Evolutionary conservation across 30 jellyfish, hydroid and myxozoan genomes (phyloP), one percentile per base, ranked within the genome.

Genomic region (Hydractinia echinata): DNA sequence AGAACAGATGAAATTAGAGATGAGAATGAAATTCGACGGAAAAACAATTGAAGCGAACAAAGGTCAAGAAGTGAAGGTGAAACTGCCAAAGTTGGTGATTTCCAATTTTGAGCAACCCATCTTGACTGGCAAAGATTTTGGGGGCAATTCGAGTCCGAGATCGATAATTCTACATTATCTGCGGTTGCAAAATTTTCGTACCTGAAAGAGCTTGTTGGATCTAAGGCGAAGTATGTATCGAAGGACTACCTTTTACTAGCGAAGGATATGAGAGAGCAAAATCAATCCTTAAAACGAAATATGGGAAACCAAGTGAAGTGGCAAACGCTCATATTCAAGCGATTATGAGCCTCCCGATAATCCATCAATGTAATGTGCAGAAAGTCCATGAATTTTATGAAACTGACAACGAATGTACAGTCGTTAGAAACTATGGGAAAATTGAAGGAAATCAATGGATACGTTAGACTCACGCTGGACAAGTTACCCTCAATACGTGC

Each of bases 241-340:
- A 83, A 61, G 83, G 92, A 30, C 89, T 83, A 14, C 89, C 88
- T n/a, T 73, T 83, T 44, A 86, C 86, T 9, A 30, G 85, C 39
- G 96, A 87, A 51, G 96, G 96, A 7, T 87, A 87, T 70, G 89
- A 81, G 76, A 66, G 96, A 67, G 94, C 94, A 10, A 88, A 88
- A 55, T 50, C 87, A 58, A 82, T 83, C 39, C 82, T 82, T 53
- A 58, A 76, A 77, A 61, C 94, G 21, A 76, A 88, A 18, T 83
- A 82, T 81, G 93, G 89, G 21, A 53, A 76, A 81, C 67, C 88
- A 21, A 87, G 85, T 58, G 96, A 87, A 78, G 84, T 87, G 18
- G 82, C 68, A 10, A 87, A 87, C 50, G 94, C 94, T 5, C 87
- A 86, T 51, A 67, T 86, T 50, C 95, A 86, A 62, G 66, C 67